phyloP scores from a whole-genome alignment of 2,797 vertebrate genomes.

The Tenualosa thibaudeaui region DNA sequence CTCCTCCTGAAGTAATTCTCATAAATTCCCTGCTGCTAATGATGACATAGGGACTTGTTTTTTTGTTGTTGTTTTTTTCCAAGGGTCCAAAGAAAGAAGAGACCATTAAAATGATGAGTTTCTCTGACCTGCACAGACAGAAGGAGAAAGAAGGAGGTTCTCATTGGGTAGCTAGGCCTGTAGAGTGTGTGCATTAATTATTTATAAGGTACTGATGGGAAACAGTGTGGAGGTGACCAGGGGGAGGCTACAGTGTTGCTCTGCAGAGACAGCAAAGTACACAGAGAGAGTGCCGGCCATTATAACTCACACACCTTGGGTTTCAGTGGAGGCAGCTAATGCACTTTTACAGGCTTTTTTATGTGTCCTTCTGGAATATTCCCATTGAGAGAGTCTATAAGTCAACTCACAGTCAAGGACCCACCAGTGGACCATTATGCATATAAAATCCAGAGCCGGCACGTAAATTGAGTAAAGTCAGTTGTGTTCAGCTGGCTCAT shows the following conservation, averaged over 20 bases:
- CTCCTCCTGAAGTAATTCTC: not conserved
- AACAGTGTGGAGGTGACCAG: not conserved
- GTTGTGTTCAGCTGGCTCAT: not conserved
- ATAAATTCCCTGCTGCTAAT: slow-evolving; percentile 1
- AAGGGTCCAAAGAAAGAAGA: not conserved
- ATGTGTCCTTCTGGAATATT: slow-evolving; percentile 15
- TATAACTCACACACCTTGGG: slow-evolving; percentile 22
- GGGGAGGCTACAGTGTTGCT: not conserved
- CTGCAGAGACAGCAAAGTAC: not conserved
- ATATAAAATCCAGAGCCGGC: not conserved
- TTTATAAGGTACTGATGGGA: slow-evolving; percentile 44
- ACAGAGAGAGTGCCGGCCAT: not conserved
- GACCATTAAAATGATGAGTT: slow-evolving; percentile 24
- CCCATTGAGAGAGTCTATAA: not conserved
- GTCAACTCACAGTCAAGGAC: slow-evolving; percentile 14
- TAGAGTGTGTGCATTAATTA: slow-evolving; percentile 40
- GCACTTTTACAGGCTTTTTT: slow-evolving; percentile 15
- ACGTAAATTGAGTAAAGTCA: not conserved
- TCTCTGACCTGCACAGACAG: not conserved
- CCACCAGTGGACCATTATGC: slow-evolving; percentile 11
- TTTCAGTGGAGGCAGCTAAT: slow-evolving; percentile 10
- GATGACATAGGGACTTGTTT: not conserved
- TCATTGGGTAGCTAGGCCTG: not conserved
- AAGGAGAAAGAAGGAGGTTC: not conserved
- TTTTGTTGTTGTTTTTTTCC: too few relatives aligned